Conservation (phyloP, 1,140 invertebrate species). For the Leptinotarsa defecta region DNA sequence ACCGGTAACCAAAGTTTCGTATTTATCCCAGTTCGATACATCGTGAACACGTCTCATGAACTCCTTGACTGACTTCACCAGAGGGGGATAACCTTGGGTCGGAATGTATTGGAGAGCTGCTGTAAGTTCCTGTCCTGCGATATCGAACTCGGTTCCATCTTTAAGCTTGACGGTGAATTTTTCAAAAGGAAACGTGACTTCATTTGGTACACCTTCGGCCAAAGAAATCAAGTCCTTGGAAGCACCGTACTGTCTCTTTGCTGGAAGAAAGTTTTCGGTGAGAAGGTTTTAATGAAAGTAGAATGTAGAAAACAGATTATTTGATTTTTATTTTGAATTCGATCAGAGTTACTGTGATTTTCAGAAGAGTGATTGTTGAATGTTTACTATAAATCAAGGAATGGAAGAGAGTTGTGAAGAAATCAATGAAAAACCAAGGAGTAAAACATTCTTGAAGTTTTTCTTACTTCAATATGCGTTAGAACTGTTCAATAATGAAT, state of each 20-base stretch:
- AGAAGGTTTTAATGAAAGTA: too few species aligned
- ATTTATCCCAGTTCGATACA: conserved; percentile 66
- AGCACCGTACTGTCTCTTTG: conserved; percentile 67
- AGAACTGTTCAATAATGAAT: too few species aligned
- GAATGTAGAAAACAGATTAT: too few species aligned
- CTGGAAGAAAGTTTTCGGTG: conserved; percentile 52
- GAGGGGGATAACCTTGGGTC: conserved; percentile 71
- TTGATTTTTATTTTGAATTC: too few species aligned
- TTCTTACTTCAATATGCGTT: too few species aligned
- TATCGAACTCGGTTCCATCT: conserved; percentile 62
- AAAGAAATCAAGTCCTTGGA: conserved; percentile 71
- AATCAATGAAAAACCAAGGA: too few species aligned
- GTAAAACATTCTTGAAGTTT: too few species aligned
- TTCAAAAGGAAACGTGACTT: conserved; percentile 74
- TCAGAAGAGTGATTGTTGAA: too few species aligned
- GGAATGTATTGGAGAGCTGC: conserved; percentile 75
- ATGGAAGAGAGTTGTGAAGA: too few species aligned
- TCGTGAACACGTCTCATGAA: conserved; percentile 69
- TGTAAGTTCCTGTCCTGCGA: conserved; percentile 65
- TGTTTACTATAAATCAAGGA: too few species aligned
- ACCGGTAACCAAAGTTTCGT: conserved; percentile 69
- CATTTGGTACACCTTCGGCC: conserved; percentile 79
- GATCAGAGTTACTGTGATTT: too few species aligned
- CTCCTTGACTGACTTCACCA: conserved; percentile 67
- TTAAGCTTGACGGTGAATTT: conserved; percentile 67